A percentile compares a stretch with the other conserved stretches of the same genome.
Evolutionary conservation across 2,888 invertebrate species (phyloP).

Genomic region (Chrysina gloriosa): DNA sequence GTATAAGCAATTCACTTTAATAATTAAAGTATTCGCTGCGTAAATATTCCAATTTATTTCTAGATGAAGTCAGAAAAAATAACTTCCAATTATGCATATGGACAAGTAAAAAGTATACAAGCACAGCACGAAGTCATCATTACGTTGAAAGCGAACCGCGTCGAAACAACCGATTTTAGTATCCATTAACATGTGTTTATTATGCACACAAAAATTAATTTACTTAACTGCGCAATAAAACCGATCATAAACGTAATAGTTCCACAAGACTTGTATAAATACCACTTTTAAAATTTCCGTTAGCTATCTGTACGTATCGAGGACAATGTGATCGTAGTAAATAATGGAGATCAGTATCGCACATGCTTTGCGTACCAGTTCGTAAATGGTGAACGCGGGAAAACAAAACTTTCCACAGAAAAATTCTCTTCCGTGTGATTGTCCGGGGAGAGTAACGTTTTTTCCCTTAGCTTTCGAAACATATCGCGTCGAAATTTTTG

Average conservation of each 20-base stretch:
- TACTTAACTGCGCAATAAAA: constrained; percentile 5
- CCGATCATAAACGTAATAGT: not conserved
- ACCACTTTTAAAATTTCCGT: not conserved
- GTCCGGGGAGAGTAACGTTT: not conserved
- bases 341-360: constrained; percentile 17
- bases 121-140: not conserved
- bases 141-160: not conserved
- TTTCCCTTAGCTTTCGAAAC: constrained; percentile 15
- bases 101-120: not conserved
- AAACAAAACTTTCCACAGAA: constrained; percentile 16
- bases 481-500: not conserved
- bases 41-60: too few species aligned
- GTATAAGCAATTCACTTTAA: too few species aligned
- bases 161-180: not conserved
- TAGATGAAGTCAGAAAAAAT: too few species aligned
- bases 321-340: not conserved
- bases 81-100: too few species aligned
- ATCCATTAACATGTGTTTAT: constrained; percentile 1
- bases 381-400: not conserved
- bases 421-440: constrained; percentile 29
- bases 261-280: not conserved
- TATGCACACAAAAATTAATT: not conserved
- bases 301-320: not conserved
- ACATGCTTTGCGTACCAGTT: not conserved
- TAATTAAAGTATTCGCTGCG: too few species aligned